A percentile compares a stretch with the other conserved stretches of the same genome.
phyloP scores from a whole-genome alignment of 2,113 vertebrate genomes.

The Carassius gibelio region DNA sequence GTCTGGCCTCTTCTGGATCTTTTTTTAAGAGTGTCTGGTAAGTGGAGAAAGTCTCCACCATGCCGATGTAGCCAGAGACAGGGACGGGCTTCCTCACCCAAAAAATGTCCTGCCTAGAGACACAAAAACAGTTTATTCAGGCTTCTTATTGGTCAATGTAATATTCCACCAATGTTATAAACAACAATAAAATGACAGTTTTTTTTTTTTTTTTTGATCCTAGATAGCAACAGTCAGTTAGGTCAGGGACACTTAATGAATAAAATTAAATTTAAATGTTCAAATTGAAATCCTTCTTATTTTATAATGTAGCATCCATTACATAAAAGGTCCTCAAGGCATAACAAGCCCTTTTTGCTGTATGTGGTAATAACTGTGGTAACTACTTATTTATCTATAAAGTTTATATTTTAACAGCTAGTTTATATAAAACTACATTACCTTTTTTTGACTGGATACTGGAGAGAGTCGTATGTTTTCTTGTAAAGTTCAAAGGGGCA shows the following conservation, averaged over 20 bases:
- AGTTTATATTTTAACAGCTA: background rate
- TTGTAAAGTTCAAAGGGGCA: slow-evolving; percentile 64
- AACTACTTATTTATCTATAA: background rate
- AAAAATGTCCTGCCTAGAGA: slow-evolving; percentile 52
- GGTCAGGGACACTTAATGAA: background rate
- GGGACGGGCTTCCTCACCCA: slow-evolving; percentile 61
- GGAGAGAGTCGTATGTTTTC: slow-evolving; percentile 71
- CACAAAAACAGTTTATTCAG: background rate
- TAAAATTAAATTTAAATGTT: background rate
- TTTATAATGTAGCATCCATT: background rate
- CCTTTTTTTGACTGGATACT: slow-evolving; percentile 81
- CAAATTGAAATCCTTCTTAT: background rate
- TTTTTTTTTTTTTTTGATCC: background rate
- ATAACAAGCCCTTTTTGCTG: background rate
- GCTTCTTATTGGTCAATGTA: background rate
- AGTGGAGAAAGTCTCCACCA: slow-evolving; percentile 76
- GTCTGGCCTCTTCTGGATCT: slow-evolving; percentile 71
- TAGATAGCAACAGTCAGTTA: background rate
- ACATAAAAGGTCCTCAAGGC: background rate
- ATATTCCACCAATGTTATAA: background rate
- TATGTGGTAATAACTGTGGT: too few species aligned
- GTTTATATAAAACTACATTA: slow-evolving; percentile 57
- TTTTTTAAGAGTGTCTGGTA: slow-evolving; percentile 74
- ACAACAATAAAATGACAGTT: background rate
- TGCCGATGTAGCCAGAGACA: slow-evolving; percentile 73